Evolutionary conservation across 2,113 vertebrate genomes (phyloP).

Genomic region (Callospermophilus lateralis): DNA sequence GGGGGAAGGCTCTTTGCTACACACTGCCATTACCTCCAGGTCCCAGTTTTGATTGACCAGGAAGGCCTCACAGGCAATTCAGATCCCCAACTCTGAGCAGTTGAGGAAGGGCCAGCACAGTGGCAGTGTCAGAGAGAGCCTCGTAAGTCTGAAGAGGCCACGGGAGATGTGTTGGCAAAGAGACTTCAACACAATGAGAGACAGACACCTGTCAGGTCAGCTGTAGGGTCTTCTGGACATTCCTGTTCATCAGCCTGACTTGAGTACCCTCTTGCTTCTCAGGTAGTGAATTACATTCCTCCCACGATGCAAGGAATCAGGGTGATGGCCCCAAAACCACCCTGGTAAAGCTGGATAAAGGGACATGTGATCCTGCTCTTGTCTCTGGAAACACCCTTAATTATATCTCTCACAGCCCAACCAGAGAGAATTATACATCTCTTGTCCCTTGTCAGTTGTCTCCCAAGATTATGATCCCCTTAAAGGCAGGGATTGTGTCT

Average conservation of each 20-base stretch:
- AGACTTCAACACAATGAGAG: fast-evolving
- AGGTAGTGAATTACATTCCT: no score
- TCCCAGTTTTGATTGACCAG: neutral
- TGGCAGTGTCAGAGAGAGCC: fast-evolving
- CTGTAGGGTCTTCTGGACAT: neutral
- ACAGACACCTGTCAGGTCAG: neutral
- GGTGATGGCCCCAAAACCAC: fast-evolving
- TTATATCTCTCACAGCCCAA: neutral
- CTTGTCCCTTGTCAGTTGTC: fast-evolving
- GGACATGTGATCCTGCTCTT: fast-evolving
- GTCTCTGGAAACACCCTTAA: no score
- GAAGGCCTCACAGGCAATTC: neutral
- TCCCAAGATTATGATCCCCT: neutral
- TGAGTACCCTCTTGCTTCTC: no score
- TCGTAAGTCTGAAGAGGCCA: no score
- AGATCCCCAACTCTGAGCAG: neutral
- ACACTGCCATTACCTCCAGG: no score
- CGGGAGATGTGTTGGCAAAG: neutral
- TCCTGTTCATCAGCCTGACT: fast-evolving
- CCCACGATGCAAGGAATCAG: neutral
- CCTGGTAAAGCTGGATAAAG: neutral
- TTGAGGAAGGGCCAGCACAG: neutral
- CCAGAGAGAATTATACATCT: neutral
- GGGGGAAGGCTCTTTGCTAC: fast-evolving
- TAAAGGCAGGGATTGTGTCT: neutral